Percentiles rank a stretch among this genome's conserved stretches.
These are phyloP conservation scores for Ochlodes sylvanus DNA, from an alignment of 2,888 invertebrate genomes.

Conservation along the genomic window DNA sequence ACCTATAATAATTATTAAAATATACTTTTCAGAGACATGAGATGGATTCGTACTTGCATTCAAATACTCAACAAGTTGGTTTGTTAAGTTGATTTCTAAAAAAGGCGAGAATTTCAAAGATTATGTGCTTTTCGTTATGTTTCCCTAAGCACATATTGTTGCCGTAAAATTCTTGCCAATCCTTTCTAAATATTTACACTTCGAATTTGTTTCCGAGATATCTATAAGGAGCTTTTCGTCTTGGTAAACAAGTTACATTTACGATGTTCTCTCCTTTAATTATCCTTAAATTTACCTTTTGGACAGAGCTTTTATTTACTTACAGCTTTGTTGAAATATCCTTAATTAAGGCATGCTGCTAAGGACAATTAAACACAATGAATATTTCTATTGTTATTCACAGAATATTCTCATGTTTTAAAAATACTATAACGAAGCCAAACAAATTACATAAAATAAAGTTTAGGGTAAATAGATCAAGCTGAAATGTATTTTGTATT, in stretches of 20 bases:
- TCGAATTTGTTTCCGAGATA: conserved; percentile 18
- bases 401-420: neutral
- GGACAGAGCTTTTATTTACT: conserved; percentile 7
- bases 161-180: conserved; percentile 21
- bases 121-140: conserved; percentile 32
- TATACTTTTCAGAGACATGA: too few relatives aligned
- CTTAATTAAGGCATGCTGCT: neutral
- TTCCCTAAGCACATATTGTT: conserved; percentile 29
- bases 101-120: neutral
- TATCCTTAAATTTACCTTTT: conserved; percentile 15
- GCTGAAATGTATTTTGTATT: conserved; percentile 4
- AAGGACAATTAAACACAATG: neutral
- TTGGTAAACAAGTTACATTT: conserved; percentile 8
- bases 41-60: too few relatives aligned
- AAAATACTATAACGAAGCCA: too few relatives aligned
- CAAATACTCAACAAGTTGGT: too few relatives aligned
- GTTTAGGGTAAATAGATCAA: conserved; percentile 4
- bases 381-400: neutral
- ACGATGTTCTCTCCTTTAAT: neutral
- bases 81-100: too few relatives aligned
- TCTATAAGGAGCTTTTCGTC: conserved; percentile 14
- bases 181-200: conserved; percentile 30
- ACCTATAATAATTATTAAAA: too few relatives aligned
- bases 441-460: too few relatives aligned
- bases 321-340: neutral